A percentile compares a stretch with the other conserved stretches of the same genome.
phyloP scores from a whole-genome alignment of 2,113 vertebrate species.

The Hemichromis elongatus region DNA sequence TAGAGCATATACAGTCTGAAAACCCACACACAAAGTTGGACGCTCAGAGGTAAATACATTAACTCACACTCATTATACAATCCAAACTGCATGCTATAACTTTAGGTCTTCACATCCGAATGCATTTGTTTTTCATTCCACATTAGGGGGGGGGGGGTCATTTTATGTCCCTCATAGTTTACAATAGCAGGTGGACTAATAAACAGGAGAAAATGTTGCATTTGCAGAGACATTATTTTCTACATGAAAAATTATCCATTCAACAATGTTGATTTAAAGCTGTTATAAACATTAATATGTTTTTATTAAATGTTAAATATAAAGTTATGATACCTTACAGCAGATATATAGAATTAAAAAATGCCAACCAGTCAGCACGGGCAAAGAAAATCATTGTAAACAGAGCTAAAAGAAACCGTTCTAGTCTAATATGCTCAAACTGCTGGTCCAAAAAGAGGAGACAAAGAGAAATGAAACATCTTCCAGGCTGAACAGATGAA shows the following conservation, averaged over 20 bases:
- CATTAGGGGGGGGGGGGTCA: neutral
- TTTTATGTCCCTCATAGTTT: neutral
- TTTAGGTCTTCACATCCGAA: neutral
- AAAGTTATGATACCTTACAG: neutral
- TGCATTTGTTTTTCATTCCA: neutral
- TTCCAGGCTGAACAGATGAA: neutral
- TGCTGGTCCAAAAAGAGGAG: too few relatives aligned
- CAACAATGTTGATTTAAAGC: neutral
- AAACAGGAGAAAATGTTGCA: neutral
- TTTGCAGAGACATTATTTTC: neutral
- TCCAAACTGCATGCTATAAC: neutral
- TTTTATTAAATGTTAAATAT: neutral
- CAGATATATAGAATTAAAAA: neutral
- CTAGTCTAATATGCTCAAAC: neutral
- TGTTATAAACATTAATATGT: neutral
- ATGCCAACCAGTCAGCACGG: neutral
- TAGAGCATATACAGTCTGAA: conserved; percentile 85
- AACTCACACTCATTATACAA: neutral
- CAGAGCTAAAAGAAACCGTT: neutral
- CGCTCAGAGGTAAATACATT: neutral
- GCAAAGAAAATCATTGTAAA: neutral
- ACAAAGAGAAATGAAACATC: neutral
- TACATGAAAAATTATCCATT: neutral
- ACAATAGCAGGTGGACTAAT: neutral
- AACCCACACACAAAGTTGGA: neutral